Percentiles rank a stretch among this genome's conserved stretches.
These are phyloP conservation scores for Rotaria sp. DNA, from an alignment of 2,888 invertebrate genomes.

Conservation along the genomic window DNA sequence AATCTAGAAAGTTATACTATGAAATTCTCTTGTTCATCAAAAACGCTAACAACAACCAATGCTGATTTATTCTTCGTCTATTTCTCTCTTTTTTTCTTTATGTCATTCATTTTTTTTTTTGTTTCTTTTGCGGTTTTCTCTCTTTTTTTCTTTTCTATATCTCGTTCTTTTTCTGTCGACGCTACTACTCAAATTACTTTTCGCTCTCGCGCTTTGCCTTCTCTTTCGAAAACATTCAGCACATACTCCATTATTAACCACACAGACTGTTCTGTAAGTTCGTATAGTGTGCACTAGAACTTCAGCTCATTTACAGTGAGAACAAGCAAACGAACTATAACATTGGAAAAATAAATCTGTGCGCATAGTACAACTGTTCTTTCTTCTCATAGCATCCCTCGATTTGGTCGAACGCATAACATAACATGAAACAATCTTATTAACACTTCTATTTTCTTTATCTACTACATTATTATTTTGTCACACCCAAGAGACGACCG, in stretches of 20 bases:
- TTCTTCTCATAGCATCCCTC: neutral
- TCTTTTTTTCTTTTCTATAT: neutral
- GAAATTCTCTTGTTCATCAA: neutral
- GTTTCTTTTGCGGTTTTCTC: neutral
- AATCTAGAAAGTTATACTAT: neutral
- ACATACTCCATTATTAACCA: neutral
- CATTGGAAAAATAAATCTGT: neutral
- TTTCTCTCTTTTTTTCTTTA: neutral
- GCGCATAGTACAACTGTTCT: neutral
- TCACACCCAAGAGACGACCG: neutral
- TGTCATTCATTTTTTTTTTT: neutral
- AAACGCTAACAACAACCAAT: neutral
- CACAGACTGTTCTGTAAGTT: neutral
- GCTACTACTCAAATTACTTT: conserved; percentile 3
- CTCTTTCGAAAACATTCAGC: conserved; percentile 3
- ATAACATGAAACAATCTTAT: neutral
- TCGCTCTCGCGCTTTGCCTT: neutral
- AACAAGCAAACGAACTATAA: neutral
- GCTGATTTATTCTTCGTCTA: neutral
- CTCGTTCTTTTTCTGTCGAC: neutral
- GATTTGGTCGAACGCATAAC: neutral
- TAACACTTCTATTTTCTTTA: neutral
- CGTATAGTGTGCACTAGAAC: neutral
- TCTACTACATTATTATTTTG: neutral
- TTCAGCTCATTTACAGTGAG: neutral